phyloP scores from a whole-genome alignment of 2,888 invertebrate genomes.

The Tanaodytes sp. region DNA sequence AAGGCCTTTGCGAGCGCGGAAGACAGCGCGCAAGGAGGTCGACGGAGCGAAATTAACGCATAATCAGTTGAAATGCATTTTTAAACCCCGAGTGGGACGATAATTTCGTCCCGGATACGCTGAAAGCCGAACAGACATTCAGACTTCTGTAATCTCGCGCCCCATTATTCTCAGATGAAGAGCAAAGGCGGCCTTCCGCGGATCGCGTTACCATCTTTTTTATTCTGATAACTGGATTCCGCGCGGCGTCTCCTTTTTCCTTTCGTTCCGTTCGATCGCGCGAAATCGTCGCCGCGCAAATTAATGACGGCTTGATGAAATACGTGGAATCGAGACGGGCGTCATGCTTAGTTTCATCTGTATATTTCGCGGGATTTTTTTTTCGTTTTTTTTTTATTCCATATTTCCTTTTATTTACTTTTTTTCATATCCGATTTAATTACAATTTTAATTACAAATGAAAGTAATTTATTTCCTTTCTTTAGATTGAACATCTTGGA shows the following conservation, averaged over 20 bases:
- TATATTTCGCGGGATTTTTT: no score
- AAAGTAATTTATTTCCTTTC: no score
- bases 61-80: conserved; percentile 54
- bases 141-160: conserved; percentile 47
- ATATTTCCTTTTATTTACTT: no score
- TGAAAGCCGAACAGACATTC: conserved; percentile 39
- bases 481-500: no score
- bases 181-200: conserved; percentile 47
- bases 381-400: no score
- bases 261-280: conserved; percentile 5
- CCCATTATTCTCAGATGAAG: conserved; percentile 51
- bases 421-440: no score
- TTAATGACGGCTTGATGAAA: background rate
- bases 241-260: background rate
- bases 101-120: conserved; percentile 33
- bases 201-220: conserved; percentile 36
- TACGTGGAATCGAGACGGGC: no score
- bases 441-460: no score
- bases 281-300: conserved; percentile 14
- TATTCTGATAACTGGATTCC: conserved; percentile 32
- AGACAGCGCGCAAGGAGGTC: conserved; percentile 44
- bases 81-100: conserved; percentile 33
- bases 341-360: no score
- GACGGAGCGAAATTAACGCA: conserved; percentile 47
- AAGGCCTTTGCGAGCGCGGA: conserved; percentile 8